phyloP scores from a whole-genome alignment of 2,797 vertebrate species.

The Phalanger gymnotis region DNA sequence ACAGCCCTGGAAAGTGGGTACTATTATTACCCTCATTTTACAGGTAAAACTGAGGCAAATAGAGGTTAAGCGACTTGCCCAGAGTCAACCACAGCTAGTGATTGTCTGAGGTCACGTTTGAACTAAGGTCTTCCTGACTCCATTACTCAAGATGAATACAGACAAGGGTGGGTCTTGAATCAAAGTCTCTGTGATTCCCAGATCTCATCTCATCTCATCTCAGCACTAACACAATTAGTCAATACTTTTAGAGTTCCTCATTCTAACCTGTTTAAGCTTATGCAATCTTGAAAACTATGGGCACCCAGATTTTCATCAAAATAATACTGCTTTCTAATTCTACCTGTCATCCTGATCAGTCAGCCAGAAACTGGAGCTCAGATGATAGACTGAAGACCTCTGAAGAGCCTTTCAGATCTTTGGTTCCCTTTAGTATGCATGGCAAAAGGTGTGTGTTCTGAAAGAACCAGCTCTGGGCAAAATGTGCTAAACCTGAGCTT shows the following conservation, averaged over 20 bases:
- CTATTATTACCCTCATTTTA: background rate
- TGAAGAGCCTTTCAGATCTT: background rate
- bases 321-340: background rate
- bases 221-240: background rate
- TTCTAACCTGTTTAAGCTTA: background rate
- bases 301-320: background rate
- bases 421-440: background rate
- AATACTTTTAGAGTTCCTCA: background rate
- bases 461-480: background rate
- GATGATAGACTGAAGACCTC: background rate
- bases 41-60: background rate
- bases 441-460: background rate
- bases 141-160: background rate
- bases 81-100: background rate
- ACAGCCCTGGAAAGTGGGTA: background rate
- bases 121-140: background rate
- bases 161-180: background rate
- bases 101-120: background rate
- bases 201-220: background rate
- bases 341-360: background rate
- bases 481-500: background rate
- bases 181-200: background rate
- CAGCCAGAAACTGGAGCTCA: background rate
- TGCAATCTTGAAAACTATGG: background rate
- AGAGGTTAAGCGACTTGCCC: background rate